Percentiles rank a stretch among this genome's conserved stretches.
These are phyloP conservation scores for Podilymbus podiceps DNA, from an alignment of 2,113 vertebrate species.

Conservation along the genomic window DNA sequence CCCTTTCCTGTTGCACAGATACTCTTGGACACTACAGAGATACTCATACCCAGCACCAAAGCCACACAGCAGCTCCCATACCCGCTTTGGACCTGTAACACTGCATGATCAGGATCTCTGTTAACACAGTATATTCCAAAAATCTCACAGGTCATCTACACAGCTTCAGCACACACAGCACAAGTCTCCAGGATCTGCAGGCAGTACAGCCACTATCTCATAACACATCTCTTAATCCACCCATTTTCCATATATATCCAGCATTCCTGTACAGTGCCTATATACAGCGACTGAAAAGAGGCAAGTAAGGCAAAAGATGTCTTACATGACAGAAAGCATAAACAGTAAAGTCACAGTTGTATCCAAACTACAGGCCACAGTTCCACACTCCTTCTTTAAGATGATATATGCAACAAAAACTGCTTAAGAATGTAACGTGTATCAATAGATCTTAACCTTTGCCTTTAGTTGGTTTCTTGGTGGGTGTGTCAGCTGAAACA, in stretches of 20 bases:
- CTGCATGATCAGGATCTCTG: not conserved
- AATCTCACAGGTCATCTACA: not conserved
- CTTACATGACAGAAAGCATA: not conserved
- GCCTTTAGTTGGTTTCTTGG: constrained; percentile 86
- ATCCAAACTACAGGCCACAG: not conserved
- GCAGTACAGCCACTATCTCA: not conserved
- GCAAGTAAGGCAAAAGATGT: not conserved
- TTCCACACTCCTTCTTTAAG: not conserved
- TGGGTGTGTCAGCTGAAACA: constrained; percentile 78
- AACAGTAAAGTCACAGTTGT: not conserved
- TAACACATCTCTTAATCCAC: not conserved
- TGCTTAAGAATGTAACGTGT: not conserved
- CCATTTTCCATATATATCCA: not conserved
- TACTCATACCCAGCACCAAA: not conserved
- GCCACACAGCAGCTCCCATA: not conserved
- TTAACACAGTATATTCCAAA: not conserved
- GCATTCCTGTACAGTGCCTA: not conserved
- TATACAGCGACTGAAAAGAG: not conserved
- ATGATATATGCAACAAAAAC: not conserved
- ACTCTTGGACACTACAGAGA: not conserved
- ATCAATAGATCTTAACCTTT: constrained; percentile 81
- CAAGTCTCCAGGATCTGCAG: not conserved
- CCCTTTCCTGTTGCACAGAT: not conserved
- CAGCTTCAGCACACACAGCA: not conserved
- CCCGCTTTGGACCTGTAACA: not conserved